Base-by-base conservation (phyloP, 2,113 vertebrate species). In the Bostrychus sinensis region DNA sequence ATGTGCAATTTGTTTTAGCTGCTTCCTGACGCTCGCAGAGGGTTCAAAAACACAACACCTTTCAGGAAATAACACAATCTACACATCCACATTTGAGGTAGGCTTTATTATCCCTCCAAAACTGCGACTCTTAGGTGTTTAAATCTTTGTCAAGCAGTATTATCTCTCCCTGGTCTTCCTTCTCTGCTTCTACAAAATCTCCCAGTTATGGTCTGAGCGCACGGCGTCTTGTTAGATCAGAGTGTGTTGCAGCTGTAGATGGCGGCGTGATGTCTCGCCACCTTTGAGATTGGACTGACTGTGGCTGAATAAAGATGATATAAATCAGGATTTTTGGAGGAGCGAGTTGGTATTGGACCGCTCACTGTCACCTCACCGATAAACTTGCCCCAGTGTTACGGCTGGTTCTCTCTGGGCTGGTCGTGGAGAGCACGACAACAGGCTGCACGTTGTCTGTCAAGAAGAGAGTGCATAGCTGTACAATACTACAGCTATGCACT, bases 251-350 rank as follows among this genome's bases (percentile, higher is more conserved):
- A 45, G 54, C 54, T n/a, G 56, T 56, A 41, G 57, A 66, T 13
- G 60, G 62, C 69, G 50, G 66, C 57, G 60, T 45, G 62, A 64
- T 59, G 62, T 61, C 73, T 69, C 73, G 77, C 59, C 69, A 75
- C 59, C 62, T 68, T 57, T 56, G 1, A 34, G 32, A 7, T 42
- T 59, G 19, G 51, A 48, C 58, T 25, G 17, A 28, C 39, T 66
- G 23, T 46, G 43, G 46, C 5, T 50, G 7, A 26, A 48, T 25
- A 34, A n/a, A n/a, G 45, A 42, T 41, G 2, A 34, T 13, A 43
- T 13, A 12, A 14, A 11, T 41, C 30, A 5, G 30, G 25, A 14
- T 9, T 51, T 51, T n/a, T 1, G 7, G 26, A n/a, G 1, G 16
- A 8, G 5, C 25, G 2, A n/a, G 14, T 17, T 25, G 30, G 8